Evolutionary conservation across 2,888 invertebrate genomes (phyloP).

Genomic region (Eubasilissa splendida): DNA sequence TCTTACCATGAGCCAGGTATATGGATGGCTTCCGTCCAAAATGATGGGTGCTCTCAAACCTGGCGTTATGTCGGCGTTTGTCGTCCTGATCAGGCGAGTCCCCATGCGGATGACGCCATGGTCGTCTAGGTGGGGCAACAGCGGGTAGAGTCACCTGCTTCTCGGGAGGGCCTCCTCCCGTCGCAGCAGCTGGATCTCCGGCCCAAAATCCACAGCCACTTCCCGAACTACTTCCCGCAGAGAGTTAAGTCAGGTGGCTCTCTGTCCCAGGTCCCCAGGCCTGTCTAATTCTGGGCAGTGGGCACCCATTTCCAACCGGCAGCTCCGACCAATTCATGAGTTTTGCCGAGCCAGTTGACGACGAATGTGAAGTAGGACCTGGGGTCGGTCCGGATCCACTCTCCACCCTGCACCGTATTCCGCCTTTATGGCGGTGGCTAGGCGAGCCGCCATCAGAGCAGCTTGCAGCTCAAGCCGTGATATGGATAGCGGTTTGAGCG

Average conservation of each 20-base stretch:
- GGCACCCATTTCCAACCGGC: conserved; percentile 60
- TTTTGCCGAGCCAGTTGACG: conserved; percentile 58
- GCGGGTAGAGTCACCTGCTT: background rate
- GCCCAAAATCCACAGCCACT: no score
- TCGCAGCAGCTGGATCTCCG: background rate
- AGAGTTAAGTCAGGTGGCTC: conserved; percentile 1
- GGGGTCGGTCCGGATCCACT: conserved; percentile 58
- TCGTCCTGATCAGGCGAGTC: background rate
- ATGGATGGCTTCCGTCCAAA: conserved; percentile 1
- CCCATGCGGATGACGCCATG: background rate
- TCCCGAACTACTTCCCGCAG: conserved; percentile 43
- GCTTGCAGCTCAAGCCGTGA: conserved; percentile 25
- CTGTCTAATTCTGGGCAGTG: conserved; percentile 42
- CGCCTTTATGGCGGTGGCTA: conserved; percentile 1
- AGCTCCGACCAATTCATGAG: conserved; percentile 48
- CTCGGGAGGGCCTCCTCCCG: no score
- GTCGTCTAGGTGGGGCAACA: background rate
- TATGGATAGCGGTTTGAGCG: conserved; percentile 2
- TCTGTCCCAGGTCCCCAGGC: conserved; percentile 54
- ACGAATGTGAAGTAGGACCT: conserved; percentile 59
- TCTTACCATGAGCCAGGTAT: background rate
- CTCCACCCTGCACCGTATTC: conserved; percentile 46
- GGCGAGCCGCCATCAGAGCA: conserved; percentile 18
- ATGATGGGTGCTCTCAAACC: background rate
- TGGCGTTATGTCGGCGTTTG: background rate